phyloP scores from a whole-genome alignment of 2,888 invertebrate species.

The Phyllotreta striolata region DNA sequence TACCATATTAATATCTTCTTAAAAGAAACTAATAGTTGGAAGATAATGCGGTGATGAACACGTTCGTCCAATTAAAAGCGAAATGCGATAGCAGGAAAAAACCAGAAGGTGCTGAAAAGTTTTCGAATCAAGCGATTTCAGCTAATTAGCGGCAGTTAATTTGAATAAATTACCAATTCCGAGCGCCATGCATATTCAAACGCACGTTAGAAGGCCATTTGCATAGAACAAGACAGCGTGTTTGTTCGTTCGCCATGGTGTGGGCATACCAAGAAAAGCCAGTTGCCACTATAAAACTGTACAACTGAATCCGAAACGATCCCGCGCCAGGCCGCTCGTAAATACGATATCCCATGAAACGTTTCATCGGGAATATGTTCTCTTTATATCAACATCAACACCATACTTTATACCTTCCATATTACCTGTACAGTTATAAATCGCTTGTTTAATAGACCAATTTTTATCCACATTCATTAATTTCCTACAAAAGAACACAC shows the following conservation, averaged over 20 bases:
- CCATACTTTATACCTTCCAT: conserved; percentile 32
- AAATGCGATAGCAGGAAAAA: conserved; percentile 17
- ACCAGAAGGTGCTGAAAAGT: conserved; percentile 46
- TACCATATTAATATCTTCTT: too few relatives aligned
- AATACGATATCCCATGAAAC: conserved; percentile 31
- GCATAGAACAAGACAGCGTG: conserved; percentile 26
- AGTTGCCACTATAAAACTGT: conserved; percentile 30
- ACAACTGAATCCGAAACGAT: conserved; percentile 34
- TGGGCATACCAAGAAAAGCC: conserved; percentile 30
- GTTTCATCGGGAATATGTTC: conserved; percentile 33
- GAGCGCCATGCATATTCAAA: conserved; percentile 50
- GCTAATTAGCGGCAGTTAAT: conserved; percentile 46
- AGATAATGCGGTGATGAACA: too few relatives aligned
- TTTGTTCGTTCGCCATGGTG: conserved; percentile 22
- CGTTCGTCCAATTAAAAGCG: conserved; percentile 31
- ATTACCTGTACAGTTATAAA: conserved; percentile 25
- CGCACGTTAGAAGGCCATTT: conserved; percentile 48
- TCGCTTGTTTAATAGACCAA: too few relatives aligned
- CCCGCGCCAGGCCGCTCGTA: conserved; percentile 23
- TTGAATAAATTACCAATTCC: conserved; percentile 50
- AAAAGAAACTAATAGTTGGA: too few relatives aligned
- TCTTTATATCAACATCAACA: conserved; percentile 32
- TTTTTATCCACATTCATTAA: too few relatives aligned
- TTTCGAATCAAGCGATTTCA: conserved; percentile 47
- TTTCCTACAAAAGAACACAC: too few relatives aligned